phyloP scores from a whole-genome alignment of 2,797 vertebrate genomes.

The Antrozous pallidus region DNA sequence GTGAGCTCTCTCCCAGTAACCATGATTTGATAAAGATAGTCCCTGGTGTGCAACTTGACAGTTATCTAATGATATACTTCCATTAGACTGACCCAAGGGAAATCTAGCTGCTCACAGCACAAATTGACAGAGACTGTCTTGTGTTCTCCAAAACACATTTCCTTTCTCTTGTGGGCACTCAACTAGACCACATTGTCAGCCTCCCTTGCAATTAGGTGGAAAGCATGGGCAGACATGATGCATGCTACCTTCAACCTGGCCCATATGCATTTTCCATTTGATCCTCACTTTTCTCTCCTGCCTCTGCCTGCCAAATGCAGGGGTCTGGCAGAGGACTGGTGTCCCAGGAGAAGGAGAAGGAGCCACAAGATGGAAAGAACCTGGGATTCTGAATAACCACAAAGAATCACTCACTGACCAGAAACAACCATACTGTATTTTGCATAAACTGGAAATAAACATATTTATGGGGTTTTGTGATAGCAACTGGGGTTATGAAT shows the following conservation, averaged over 20 bases:
- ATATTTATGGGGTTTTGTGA: not conserved
- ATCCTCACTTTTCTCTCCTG: not conserved
- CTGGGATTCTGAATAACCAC: not conserved
- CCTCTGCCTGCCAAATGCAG: not conserved
- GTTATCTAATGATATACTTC: not conserved
- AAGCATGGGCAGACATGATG: not conserved
- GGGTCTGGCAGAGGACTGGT: not conserved
- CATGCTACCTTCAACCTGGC: not conserved
- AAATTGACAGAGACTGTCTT: not conserved
- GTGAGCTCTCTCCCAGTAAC: not conserved
- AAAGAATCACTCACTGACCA: not conserved
- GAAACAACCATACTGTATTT: not conserved
- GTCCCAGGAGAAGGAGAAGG: not conserved
- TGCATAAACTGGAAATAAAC: constrained; percentile 21
- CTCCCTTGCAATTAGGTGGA: not conserved
- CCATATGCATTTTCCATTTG: not conserved
- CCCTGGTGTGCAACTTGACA: not conserved
- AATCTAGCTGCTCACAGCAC: not conserved
- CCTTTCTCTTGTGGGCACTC: not conserved
- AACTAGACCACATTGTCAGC: not conserved
- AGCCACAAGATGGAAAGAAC: not conserved
- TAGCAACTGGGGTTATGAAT: not conserved
- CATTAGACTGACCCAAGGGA: not conserved
- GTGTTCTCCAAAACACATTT: not conserved
- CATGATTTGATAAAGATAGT: not conserved